phyloP scores from a whole-genome alignment of 2,113 vertebrate species.

The Notothenia rossii region DNA sequence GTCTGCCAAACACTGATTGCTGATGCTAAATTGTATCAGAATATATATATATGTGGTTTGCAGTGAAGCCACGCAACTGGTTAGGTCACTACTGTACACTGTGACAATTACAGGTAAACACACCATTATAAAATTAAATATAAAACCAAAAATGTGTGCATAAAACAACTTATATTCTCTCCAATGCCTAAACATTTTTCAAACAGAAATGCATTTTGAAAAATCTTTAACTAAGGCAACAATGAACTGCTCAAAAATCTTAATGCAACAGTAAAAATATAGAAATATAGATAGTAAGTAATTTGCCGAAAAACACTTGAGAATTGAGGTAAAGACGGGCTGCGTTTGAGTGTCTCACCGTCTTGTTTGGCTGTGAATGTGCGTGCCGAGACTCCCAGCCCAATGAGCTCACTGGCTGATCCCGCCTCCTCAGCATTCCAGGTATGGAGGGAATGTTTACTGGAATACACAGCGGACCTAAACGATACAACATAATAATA shows the following conservation, averaged over 20 bases:
- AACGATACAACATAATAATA: background rate
- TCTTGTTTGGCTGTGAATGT: constrained; percentile 87
- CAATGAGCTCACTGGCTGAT: constrained; percentile 88
- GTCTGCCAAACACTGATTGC: constrained; percentile 1
- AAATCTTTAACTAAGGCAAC: background rate
- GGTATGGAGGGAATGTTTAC: constrained; percentile 79
- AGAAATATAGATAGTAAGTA: background rate
- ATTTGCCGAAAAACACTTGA: background rate
- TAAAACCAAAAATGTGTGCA: too few relatives aligned
- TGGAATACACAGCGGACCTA: constrained; percentile 75
- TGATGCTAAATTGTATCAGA: background rate
- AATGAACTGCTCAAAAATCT: too few relatives aligned
- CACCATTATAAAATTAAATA: background rate
- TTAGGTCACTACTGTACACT: background rate
- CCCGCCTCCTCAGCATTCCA: constrained; percentile 85
- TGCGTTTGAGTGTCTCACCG: constrained; percentile 73
- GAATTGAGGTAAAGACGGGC: background rate
- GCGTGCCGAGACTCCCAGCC: constrained; percentile 89
- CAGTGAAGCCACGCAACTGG: background rate
- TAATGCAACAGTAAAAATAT: too few relatives aligned
- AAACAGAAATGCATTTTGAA: background rate
- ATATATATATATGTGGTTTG: constrained; percentile 1
- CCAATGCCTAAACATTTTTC: background rate
- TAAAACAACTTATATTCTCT: background rate
- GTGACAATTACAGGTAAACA: background rate